Conservation (phyloP, 2,888 invertebrate species). For the Ariolimax columbianus region DNA sequence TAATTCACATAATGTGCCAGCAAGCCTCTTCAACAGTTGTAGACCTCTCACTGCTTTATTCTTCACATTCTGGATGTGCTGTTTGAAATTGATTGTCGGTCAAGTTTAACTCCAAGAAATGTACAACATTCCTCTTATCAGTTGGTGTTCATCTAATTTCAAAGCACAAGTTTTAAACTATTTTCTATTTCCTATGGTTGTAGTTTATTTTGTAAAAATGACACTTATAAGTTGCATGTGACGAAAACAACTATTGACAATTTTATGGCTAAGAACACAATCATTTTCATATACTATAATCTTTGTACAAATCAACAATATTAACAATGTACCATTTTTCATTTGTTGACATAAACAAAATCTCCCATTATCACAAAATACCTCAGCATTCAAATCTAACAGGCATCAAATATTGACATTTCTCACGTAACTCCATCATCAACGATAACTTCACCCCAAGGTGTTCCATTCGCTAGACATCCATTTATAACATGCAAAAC, state of each 20-base stretch:
- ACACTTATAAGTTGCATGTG: neutral
- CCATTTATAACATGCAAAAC: slow-evolving; percentile 64
- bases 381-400: neutral
- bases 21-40: too few species aligned
- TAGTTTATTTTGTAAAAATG: neutral
- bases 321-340: neutral
- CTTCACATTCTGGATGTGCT: too few species aligned
- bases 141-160: too few species aligned
- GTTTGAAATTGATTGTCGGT: too few species aligned
- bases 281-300: neutral
- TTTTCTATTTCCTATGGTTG: neutral
- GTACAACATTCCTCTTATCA: too few species aligned
- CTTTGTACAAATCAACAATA: neutral
- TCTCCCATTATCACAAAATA: slow-evolving; percentile 12
- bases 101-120: too few species aligned
- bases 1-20: too few species aligned
- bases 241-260: neutral
- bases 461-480: slow-evolving; percentile 58
- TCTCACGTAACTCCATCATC: slow-evolving; percentile 49
- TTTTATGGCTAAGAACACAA: neutral
- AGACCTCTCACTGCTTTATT: too few species aligned
- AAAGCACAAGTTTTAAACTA: neutral
- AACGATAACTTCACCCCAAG: slow-evolving; percentile 48
- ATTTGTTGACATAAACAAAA: neutral
- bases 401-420: neutral